phyloP scores from a whole-genome alignment of 1,140 invertebrate species.

The Drosophila equinoxialis region DNA sequence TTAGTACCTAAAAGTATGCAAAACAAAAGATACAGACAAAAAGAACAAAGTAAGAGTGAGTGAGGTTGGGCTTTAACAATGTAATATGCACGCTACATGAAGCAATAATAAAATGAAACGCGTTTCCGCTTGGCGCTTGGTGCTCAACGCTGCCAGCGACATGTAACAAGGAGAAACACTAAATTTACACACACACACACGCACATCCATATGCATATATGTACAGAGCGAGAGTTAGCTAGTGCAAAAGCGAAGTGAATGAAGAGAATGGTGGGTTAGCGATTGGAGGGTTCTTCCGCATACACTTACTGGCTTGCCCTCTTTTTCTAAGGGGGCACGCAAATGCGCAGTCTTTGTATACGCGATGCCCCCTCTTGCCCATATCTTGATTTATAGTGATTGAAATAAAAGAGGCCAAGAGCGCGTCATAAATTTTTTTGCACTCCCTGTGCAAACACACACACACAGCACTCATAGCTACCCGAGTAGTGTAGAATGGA shows the following conservation, averaged over 20 bases:
- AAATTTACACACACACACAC: slow-evolving; percentile 57
- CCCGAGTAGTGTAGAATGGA: not conserved
- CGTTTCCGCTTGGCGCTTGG: slow-evolving; percentile 66
- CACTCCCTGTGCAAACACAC: slow-evolving; percentile 32
- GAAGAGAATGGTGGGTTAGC: not conserved
- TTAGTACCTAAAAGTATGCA: slow-evolving; percentile 86
- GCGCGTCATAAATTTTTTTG: slow-evolving; percentile 81
- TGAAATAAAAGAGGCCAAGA: slow-evolving; percentile 82
- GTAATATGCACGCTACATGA: slow-evolving; percentile 80
- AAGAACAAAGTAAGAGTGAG: slow-evolving; percentile 1
- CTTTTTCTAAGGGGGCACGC: slow-evolving; percentile 57
- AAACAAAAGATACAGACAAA: slow-evolving; percentile 47
- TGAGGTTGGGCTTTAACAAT: slow-evolving; percentile 56
- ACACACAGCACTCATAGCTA: not conserved
- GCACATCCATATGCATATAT: slow-evolving; percentile 21
- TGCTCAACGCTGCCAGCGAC: slow-evolving; percentile 30
- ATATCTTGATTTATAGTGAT: slow-evolving; percentile 82
- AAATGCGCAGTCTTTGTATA: slow-evolving; percentile 61
- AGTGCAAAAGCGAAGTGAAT: not conserved
- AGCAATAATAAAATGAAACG: slow-evolving; percentile 82
- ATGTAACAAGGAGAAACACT: slow-evolving; percentile 37
- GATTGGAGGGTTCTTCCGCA: not conserved
- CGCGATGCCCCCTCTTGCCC: slow-evolving; percentile 33
- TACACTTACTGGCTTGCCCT: slow-evolving; percentile 4
- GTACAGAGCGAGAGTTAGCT: not conserved